Percentiles rank a stretch among this genome's conserved stretches.
Conservation (phyloP, 2,888 invertebrate species). For the Azorinus chamasolen region DNA sequence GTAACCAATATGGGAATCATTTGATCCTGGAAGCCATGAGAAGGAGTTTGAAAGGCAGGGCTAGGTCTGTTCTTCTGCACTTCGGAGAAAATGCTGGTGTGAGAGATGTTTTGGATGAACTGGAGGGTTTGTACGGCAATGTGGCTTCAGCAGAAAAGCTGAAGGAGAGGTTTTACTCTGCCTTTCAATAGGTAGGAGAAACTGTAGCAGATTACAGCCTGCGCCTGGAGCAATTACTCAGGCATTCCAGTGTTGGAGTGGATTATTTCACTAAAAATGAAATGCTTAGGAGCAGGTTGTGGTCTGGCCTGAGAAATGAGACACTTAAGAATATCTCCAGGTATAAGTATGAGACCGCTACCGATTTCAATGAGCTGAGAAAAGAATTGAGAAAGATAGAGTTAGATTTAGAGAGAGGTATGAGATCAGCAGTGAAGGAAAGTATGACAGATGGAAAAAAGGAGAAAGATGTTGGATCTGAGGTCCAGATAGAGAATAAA, state of each 20-base stretch:
- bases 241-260: no score
- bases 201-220: conserved; percentile 15
- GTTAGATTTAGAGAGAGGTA: no score
- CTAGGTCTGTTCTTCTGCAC: conserved; percentile 10
- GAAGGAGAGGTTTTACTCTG: conserved; percentile 21
- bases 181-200: neutral
- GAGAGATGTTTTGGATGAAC: neutral
- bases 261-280: no score
- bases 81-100: conserved; percentile 12
- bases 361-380: no score
- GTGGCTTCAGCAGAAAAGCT: conserved; percentile 2
- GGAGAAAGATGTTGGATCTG: no score
- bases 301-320: conserved; percentile 6
- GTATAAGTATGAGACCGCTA: conserved; percentile 24
- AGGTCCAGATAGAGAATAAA: no score
- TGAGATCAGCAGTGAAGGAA: neutral
- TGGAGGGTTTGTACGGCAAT: neutral
- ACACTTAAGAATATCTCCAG: conserved; percentile 7
- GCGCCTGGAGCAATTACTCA: conserved; percentile 12
- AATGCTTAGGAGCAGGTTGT: no score
- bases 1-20: neutral
- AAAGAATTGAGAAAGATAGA: no score
- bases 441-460: neutral
- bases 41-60: conserved; percentile 10
- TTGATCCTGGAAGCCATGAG: neutral